A percentile compares a stretch with the other conserved stretches of the same genome.
Evolutionary conservation across 2,888 invertebrate genomes (phyloP).

Genomic region (Ectobius pallidus): DNA sequence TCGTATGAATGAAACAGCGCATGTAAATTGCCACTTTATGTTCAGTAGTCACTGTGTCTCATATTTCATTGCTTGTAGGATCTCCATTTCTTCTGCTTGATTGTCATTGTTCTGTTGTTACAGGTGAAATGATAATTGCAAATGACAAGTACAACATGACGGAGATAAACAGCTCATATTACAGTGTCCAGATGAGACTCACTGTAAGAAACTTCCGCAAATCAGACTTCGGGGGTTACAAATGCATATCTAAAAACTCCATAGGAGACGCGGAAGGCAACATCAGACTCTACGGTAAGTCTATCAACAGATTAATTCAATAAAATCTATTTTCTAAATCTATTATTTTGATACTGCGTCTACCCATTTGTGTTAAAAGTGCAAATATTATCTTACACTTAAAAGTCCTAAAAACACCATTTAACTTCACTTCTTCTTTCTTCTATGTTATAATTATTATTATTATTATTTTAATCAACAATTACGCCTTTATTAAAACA

Average conservation of each 20-base stretch:
- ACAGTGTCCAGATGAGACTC: conserved; percentile 84
- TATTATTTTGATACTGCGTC: background rate
- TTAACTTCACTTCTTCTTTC: background rate
- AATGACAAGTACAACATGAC: conserved; percentile 86
- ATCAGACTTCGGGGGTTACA: conserved; percentile 84
- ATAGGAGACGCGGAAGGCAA: conserved; percentile 91
- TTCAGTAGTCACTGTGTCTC: too few relatives aligned
- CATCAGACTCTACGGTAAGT: conserved; percentile 86
- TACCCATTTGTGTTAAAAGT: background rate
- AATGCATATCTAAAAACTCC: conserved; percentile 91
- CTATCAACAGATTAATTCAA: background rate
- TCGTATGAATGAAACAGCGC: too few relatives aligned
- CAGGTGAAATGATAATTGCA: conserved; percentile 91
- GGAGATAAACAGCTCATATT: conserved; percentile 78
- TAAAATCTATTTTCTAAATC: background rate
- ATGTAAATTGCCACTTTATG: too few relatives aligned
- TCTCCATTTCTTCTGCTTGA: too few relatives aligned
- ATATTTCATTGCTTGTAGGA: too few relatives aligned
- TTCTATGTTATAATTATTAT: background rate
- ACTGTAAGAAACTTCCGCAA: conserved; percentile 76
- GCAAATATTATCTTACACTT: background rate
- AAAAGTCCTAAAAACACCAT: background rate
- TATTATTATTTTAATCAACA: too few relatives aligned
- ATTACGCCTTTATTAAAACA: too few relatives aligned
- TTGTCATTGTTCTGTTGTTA: conserved; percentile 45